phyloP scores from a whole-genome alignment of 2,888 invertebrate genomes.

The Neuroscelio doddi region DNA sequence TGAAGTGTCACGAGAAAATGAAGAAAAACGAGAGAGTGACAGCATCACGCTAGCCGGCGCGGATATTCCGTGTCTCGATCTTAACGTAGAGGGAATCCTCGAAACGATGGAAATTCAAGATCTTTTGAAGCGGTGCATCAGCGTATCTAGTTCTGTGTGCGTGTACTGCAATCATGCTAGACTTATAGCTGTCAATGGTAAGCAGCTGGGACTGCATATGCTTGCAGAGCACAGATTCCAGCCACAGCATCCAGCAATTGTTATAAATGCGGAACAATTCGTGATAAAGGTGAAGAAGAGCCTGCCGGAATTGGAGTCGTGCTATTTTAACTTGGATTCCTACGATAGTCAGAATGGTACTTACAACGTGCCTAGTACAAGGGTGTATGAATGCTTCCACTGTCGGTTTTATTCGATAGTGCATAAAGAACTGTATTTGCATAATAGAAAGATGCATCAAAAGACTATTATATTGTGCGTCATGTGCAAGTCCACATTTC shows the following conservation, averaged over 20 bases:
- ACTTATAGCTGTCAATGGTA: constrained; percentile 88
- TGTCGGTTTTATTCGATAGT: constrained; percentile 84
- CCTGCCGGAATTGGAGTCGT: constrained; percentile 76
- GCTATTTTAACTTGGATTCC: constrained; percentile 82
- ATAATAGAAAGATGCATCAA: constrained; percentile 90
- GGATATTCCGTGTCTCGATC: constrained; percentile 78
- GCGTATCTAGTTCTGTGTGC: constrained; percentile 80
- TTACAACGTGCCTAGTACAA: constrained; percentile 75
- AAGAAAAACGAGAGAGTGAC: constrained; percentile 56
- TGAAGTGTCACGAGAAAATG: constrained; percentile 7
- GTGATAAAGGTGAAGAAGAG: constrained; percentile 78
- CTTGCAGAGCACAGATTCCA: constrained; percentile 85
- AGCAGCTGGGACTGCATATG: constrained; percentile 85
- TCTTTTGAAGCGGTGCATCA: constrained; percentile 82
- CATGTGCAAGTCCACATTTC: constrained; percentile 91
- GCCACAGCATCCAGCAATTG: constrained; percentile 69
- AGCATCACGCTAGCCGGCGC: constrained; percentile 76
- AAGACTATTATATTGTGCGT: constrained; percentile 87
- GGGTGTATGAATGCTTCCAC: constrained; percentile 89
- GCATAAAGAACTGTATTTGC: constrained; percentile 89
- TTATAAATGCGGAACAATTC: constrained; percentile 73
- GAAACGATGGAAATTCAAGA: constrained; percentile 83
- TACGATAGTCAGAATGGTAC: constrained; percentile 78
- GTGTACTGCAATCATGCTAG: constrained; percentile 91
- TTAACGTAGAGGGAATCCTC: constrained; percentile 82